A percentile compares a stretch with the other conserved stretches of the same genome.
phyloP scores from a whole-genome alignment of 2,113 vertebrate species.

The Chunga burmeisteri region DNA sequence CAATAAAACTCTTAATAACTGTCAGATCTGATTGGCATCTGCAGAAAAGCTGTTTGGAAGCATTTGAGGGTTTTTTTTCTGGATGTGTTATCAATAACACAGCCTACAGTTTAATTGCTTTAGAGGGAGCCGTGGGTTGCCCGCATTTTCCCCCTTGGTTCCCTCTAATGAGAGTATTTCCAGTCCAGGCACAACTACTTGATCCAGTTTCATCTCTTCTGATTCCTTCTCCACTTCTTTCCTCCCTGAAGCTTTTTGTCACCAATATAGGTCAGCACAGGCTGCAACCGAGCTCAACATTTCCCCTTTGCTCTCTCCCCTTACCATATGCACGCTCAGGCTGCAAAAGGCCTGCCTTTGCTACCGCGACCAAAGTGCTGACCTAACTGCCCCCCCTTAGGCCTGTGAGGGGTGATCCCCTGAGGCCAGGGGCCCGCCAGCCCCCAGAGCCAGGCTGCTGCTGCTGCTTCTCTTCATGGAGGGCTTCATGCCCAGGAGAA shows the following conservation, averaged over 20 bases:
- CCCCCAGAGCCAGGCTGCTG: background rate
- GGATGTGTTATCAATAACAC: background rate
- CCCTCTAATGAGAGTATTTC: conserved; percentile 55
- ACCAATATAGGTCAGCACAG: conserved; percentile 58
- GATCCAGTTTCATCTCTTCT: conserved; percentile 63
- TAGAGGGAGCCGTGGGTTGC: background rate
- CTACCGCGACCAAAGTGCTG: background rate
- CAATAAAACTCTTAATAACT: background rate
- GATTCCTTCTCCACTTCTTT: conserved; percentile 32
- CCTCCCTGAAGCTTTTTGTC: conserved; percentile 39
- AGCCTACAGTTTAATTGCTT: conserved; percentile 27
- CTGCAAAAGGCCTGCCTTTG: background rate
- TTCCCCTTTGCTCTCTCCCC: background rate
- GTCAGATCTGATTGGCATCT: background rate
- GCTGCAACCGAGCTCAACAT: background rate
- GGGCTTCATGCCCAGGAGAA: background rate
- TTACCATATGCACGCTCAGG: background rate
- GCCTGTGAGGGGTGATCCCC: background rate
- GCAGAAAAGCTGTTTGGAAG: conserved; percentile 30
- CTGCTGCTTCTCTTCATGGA: background rate
- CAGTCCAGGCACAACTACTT: conserved; percentile 49
- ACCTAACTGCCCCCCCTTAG: background rate
- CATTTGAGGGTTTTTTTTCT: background rate
- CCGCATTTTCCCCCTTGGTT: conserved; percentile 10
- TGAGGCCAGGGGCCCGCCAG: background rate